Base-by-base conservation (phyloP, 2,113 vertebrate genomes). In the Pyrgilauda ruficollis region DNA sequence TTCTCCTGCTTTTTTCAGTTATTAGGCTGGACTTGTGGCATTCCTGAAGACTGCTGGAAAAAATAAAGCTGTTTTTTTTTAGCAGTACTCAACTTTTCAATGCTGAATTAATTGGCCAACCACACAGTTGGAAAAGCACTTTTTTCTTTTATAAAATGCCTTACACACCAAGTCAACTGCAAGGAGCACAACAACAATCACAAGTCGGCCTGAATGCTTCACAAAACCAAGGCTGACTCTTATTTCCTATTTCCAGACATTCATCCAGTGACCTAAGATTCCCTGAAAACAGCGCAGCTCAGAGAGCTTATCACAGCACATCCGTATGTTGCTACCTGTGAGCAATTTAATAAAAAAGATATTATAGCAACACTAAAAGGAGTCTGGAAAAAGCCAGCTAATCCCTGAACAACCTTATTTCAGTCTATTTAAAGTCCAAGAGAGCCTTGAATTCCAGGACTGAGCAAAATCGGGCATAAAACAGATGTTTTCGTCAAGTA, bases 311-410 rank as follows among this genome's bases (percentile, higher is more conserved):
- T 92, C 28, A 0, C 90, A 93, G 85, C 72, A 22, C 64, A 84
- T 84, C 64, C 56, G 0, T 30, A 7, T 75, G 72, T 87, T 93
- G 88, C 86, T 96, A 93, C 94, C 82, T 96, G 73, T 74, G 49
- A 94, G 64, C 76, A 94, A 92, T 96, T 95, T 94, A 90, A 97
- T 94, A 92, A 93, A 94, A 93, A 78, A 63, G 73, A 69, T 94
- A 92, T 82, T 90, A 94, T 22, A 73, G 59, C 85, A 74, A 78
- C 76, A 86, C 52, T 92, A 84, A 96, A 84, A 80, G 28, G 49
- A 95, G 72, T 27, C 76, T 78, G 64, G 73, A 90, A 82, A 93
- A 92, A 50, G 69, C 75, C 76, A 61, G 44, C 31, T 92, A 96
- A 92, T 96, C 93, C 92, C 93, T 4, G 5, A 62, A 53, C 93